Evolutionary conservation across 2,113 vertebrate genomes (phyloP), one percentile per base, ranked within the genome.

Genomic region (Axis porcinus): DNA sequence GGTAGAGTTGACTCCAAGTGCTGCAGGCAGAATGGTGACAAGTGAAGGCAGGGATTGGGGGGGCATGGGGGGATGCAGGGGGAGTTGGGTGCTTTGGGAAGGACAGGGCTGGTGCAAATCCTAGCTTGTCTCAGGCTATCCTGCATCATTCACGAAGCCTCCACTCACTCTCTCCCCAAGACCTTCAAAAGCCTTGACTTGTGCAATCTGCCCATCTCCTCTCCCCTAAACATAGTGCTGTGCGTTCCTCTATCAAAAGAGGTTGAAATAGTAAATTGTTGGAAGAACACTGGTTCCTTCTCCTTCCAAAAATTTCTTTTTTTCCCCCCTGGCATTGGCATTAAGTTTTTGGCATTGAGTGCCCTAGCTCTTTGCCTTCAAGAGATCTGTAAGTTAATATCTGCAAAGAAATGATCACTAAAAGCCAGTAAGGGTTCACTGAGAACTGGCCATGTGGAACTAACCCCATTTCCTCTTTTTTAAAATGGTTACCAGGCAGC

Each of bases 1-100:
- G 67, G n/a, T 95, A 95, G 96, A 94, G 97, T 93, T 94, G 40
- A 64, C 95, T 97, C 85, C 95, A 97, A 97, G 95, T 87, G 76
- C 79, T 94, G 90, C 40, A 78, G 92, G 93, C 81, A 95, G 67
- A 81, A 60, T 83, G 67, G 89, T 91, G 95, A 97, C 86, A 90
- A 97, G 96, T 43, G 83, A 92, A 86, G 57, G 50, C 70, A 43
- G 70, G 28, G 43, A 40, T 45, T 47, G 47, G 47, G 13, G 47
- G 9, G 55, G 83, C 17, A 93, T 70, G 74, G 90, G 88, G 43
- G 27, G 14, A 40, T 78, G 89, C 3, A 91, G 82, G 84, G 92
- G 89, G 43, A 25, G 17, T n/a, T 78, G 33, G 13, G 89, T 19
- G 54, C 90, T 83, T 74, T 16, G 78, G 62, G 81, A 95, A 74